phyloP scores from a whole-genome alignment of 2,888 invertebrate genomes.

The Apantesis nais region DNA sequence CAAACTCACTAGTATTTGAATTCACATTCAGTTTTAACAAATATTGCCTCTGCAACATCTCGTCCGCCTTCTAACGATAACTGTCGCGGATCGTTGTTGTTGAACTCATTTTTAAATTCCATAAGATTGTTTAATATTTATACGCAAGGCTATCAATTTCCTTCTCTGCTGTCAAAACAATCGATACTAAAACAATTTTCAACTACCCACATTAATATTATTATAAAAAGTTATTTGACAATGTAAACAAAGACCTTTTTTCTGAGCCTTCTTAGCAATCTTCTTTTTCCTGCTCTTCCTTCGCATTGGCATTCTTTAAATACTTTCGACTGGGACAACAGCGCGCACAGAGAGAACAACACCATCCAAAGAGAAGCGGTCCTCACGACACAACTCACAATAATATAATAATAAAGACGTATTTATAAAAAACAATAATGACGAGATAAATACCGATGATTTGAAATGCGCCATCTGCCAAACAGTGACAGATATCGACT shows the following conservation, averaged over 20 bases:
- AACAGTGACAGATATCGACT: conserved; percentile 68
- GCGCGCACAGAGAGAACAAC: conserved; percentile 70
- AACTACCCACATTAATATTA: conserved; percentile 46
- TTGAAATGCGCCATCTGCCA: conserved; percentile 67
- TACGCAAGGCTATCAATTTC: conserved; percentile 28
- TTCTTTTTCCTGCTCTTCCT: conserved; percentile 82
- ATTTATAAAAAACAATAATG: conserved; percentile 53
- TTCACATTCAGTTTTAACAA: conserved; percentile 9
- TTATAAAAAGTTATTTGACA: conserved; percentile 13
- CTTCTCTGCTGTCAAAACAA: conserved; percentile 32
- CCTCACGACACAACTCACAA: conserved; percentile 25
- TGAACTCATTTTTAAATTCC: conserved; percentile 31
- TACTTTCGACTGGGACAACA: conserved; percentile 76
- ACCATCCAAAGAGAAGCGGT: conserved; percentile 64
- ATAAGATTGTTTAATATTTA: conserved; percentile 30
- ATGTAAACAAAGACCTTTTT: conserved; percentile 59
- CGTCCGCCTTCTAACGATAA: conserved; percentile 31
- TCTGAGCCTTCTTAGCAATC: conserved; percentile 67
- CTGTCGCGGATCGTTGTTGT: conserved; percentile 32
- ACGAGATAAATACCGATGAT: conserved; percentile 55
- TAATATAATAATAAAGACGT: conserved; percentile 40
- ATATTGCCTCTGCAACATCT: conserved; percentile 27
- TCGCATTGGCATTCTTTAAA: conserved; percentile 83
- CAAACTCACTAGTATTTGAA: conserved; percentile 3
- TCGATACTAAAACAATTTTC: conserved; percentile 22